Base-by-base conservation (phyloP, 1,140 invertebrate species). In the Meloidogyne hapla region DNA sequence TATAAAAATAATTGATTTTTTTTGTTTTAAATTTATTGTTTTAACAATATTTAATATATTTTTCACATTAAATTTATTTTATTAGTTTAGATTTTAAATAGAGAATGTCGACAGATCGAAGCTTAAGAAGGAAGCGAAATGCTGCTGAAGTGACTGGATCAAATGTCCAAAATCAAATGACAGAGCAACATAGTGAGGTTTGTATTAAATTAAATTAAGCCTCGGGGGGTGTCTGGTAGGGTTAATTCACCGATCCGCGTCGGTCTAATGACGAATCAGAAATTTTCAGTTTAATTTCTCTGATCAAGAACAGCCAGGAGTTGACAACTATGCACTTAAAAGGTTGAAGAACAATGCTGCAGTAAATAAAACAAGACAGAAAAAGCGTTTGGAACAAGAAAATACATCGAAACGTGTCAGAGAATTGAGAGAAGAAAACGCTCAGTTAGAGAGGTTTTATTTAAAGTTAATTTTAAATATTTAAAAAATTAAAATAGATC, bases 301-400 rank as follows among this genome's bases (percentile, higher is more conserved):
- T 2, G 28, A 28, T 26, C 38, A 38, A 9, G 69, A 63, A 21
- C 74, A 72, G 10, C 64, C 38, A 28, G 61, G 18, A 1, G 56
- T 33, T 23, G 79, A 80, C 13, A 80, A 81, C 15, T 80, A 80
- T 42, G 80, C 63, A n/a, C 21, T 80, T 76, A 80, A 80, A 48
- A 42, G 79, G 8, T 75, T 80, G 28, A 40, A 76, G 12, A 80
- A 80, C 26, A 80, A 80, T 72, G 79, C 62, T 28, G 79, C 79
- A 15, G 79, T 80, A 21, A 81, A 71, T 65, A 81, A 77, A 75
- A 80, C 79, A 21, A 67, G 79, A n/a, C 75, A 80, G 68, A 80
- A 80, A 45, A 81, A 81, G 33, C 79, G 79, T 10, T 21, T 77
- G 42, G 79, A 80, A 45, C 74, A 81, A 75, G 40, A 45, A 61